phyloP scores from a whole-genome alignment of 2,888 invertebrate species.

The Liposcelis brunnea region DNA sequence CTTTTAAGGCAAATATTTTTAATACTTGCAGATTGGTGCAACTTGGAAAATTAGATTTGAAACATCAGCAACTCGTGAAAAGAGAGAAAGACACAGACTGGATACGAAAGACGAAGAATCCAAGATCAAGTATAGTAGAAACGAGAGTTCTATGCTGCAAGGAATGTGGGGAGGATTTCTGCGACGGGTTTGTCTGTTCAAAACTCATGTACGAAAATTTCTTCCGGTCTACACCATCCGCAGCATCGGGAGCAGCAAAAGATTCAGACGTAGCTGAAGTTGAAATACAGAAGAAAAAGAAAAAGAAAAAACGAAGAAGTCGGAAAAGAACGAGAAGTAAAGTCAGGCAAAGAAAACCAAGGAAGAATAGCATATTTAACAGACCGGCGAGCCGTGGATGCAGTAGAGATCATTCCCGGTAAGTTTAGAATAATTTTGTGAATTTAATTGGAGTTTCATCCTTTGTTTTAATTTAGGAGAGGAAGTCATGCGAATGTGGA shows the following conservation, averaged over 20 bases:
- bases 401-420: conserved; percentile 5
- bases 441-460: not conserved
- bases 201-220: conserved; percentile 39
- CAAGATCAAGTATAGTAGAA: conserved; percentile 60
- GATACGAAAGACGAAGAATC: conserved; percentile 56
- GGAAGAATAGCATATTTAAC: conserved; percentile 15
- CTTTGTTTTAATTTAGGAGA: not conserved
- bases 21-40: conserved; percentile 46
- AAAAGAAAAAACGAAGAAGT: conserved; percentile 26
- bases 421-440: not conserved
- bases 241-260: conserved; percentile 24
- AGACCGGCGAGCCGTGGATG: conserved; percentile 5
- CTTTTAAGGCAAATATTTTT: too few species aligned
- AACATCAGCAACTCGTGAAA: conserved; percentile 53
- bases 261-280: conserved; percentile 25
- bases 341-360: conserved; percentile 19
- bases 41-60: conserved; percentile 58
- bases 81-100: conserved; percentile 45
- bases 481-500: too few species aligned
- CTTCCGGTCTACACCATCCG: conserved; percentile 22
- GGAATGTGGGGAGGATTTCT: conserved; percentile 76
- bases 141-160: conserved; percentile 54
- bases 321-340: conserved; percentile 28
- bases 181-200: conserved; percentile 42
- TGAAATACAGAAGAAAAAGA: conserved; percentile 20